Base-by-base conservation (phyloP, 2,888 invertebrate species). In the Agrotis ipsilon region DNA sequence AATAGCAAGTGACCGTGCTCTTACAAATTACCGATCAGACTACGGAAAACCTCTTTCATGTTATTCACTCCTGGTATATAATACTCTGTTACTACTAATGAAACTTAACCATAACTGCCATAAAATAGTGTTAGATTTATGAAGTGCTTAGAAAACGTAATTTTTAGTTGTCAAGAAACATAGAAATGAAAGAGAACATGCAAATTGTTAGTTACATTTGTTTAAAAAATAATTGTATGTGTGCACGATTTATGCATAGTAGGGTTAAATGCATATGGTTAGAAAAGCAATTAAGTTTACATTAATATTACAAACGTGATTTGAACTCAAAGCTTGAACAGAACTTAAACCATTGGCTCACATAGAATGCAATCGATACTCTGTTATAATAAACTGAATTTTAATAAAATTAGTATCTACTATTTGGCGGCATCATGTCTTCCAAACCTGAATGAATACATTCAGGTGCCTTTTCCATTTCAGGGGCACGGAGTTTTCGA, bases 21-120 rank as follows among this genome's bases (percentile, higher is more conserved):
- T 69, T 52, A 72, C 21, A 61, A 72, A 72, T 61, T 19, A 70
- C 45, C 14, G 16, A 24, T n/a, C 13, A 19, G 24, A 27, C n/a
- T 48, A 49, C 13, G 46, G 39, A 51, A 72, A 16, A 76, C 62
- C 81, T 55, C 62, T 81, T 78, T 69, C 61, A 21, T 76, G 77
- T 76, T 62, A 39, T 80, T 51, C 54, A 43, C 61, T 69, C 78
- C 62, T 65, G 51, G 51, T 76, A 68, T n/a, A 59, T 55, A 49
- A 59, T 21, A 11, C 9, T 24, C 19, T 49, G 32, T 64, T 39
- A 18, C 24, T 52, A 49, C 13, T 58, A 32, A 18, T 57, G 32
- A 46, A 51, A 32, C 18, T 14, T 67, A 19, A 32, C n/a, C n/a
- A 24, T 3, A 24, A 43, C n/a, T n/a, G n/a, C 45, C 1, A n/a